These are phyloP conservation scores for Philypnodon macrostomus DNA, from an alignment of 2,797 vertebrate genomes.

Conservation along the genomic window DNA sequence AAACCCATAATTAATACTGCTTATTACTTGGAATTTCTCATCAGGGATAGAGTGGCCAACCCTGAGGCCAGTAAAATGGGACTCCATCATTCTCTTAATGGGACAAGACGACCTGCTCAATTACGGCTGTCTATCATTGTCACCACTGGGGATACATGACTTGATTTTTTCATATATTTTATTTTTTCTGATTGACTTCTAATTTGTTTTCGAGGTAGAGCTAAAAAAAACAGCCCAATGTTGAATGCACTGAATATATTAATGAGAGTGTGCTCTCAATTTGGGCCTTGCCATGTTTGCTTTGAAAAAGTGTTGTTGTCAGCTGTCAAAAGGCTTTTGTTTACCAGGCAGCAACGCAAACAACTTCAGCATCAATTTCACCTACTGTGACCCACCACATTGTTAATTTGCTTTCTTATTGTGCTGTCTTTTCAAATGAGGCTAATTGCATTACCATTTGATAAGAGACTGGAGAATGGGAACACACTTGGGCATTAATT, in stretches of 20 bases:
- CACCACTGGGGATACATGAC: slow-evolving; percentile 65
- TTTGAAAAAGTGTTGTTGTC: slow-evolving; percentile 43
- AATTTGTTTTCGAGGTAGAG: slow-evolving; percentile 63
- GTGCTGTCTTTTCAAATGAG: slow-evolving; percentile 45
- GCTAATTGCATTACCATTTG: slow-evolving; percentile 60
- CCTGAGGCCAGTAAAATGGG: slow-evolving; percentile 56
- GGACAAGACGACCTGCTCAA: slow-evolving; percentile 72
- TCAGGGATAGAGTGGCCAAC: slow-evolving; percentile 65
- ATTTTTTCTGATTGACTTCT: slow-evolving; percentile 64
- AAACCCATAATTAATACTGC: slow-evolving; percentile 78
- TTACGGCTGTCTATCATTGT: slow-evolving; percentile 78
- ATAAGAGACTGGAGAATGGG: slow-evolving; percentile 34
- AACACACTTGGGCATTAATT: slow-evolving; percentile 5
- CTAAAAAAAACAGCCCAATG: slow-evolving; percentile 39
- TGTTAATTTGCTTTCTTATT: slow-evolving; percentile 56
- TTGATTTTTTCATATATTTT: slow-evolving; percentile 46
- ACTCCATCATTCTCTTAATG: slow-evolving; percentile 68
- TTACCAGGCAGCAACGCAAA: slow-evolving; percentile 61
- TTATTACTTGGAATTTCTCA: slow-evolving; percentile 78
- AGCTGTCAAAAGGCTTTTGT: slow-evolving; percentile 60
- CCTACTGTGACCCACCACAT: slow-evolving; percentile 56
- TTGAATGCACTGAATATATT: slow-evolving; percentile 63
- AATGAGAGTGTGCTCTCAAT: slow-evolving; percentile 59
- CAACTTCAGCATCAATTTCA: slow-evolving; percentile 59
- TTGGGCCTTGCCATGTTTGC: slow-evolving; percentile 55